A percentile compares a stretch with the other conserved stretches of the same genome.
Conservation (phyloP, 2,888 invertebrate species). For the Watsonalla cultraria region DNA sequence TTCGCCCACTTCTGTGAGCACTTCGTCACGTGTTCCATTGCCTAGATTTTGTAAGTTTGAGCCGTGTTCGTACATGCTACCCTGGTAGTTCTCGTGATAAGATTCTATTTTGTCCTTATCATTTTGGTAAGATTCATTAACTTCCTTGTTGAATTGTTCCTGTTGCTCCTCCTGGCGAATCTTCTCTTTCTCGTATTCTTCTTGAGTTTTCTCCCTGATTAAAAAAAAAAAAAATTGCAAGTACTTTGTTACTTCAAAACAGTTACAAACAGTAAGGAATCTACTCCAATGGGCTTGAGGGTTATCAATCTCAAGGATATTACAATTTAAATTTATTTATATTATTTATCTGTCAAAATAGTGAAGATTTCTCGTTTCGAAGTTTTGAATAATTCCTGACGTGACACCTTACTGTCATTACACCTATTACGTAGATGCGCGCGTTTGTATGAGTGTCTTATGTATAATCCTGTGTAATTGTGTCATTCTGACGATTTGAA, state of each 20-base stretch:
- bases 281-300: too few species aligned
- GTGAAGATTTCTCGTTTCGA: too few species aligned
- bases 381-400: too few species aligned
- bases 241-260: too few species aligned
- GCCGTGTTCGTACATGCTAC: slow-evolving; percentile 19
- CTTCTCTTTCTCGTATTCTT: slow-evolving; percentile 30
- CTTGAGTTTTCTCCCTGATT: slow-evolving; percentile 25
- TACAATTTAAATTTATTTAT: too few species aligned
- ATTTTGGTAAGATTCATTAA: slow-evolving; percentile 25
- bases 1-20: slow-evolving; percentile 12
- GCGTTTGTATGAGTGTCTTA: not conserved
- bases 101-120: slow-evolving; percentile 28
- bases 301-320: too few species aligned
- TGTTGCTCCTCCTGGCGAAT: slow-evolving; percentile 29
- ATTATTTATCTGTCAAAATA: too few species aligned
- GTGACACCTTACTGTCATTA: too few species aligned
- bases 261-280: too few species aligned
- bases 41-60: slow-evolving; percentile 15
- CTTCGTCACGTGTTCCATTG: slow-evolving; percentile 13
- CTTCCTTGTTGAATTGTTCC: slow-evolving; percentile 27
- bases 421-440: too few species aligned
- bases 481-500: too few species aligned
- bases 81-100: slow-evolving; percentile 24
- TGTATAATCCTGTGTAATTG: too few species aligned
- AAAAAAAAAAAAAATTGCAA: slow-evolving; percentile 11